phyloP scores from a whole-genome alignment of 2,797 vertebrate genomes.

The Paramormyrops hopkinsi region DNA sequence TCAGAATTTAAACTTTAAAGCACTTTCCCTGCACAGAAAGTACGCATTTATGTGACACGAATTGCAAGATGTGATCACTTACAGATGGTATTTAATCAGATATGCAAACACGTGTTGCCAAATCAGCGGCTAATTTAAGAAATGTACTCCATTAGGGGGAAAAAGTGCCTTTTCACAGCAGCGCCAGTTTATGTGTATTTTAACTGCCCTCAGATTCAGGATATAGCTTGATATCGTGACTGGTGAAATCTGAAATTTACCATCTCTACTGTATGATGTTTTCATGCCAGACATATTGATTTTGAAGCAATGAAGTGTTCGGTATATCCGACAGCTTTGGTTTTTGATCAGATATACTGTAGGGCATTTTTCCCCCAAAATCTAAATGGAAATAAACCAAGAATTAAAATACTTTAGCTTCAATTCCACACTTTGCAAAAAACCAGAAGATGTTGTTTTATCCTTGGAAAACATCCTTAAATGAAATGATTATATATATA shows the following conservation, averaged over 20 bases:
- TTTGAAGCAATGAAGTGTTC: not conserved
- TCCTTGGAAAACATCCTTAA: not conserved
- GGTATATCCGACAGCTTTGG: not conserved
- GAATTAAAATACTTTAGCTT: not conserved
- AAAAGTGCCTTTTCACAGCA: not conserved
- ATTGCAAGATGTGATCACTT: not conserved
- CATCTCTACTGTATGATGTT: not conserved
- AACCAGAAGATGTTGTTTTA: not conserved
- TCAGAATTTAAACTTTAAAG: not conserved
- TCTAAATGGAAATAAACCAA: not conserved
- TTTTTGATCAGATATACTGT: not conserved
- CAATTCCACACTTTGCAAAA: not conserved
- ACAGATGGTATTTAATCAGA: not conserved
- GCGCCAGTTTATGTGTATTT: not conserved
- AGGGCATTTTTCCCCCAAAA: not conserved
- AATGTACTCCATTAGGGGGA: not conserved
- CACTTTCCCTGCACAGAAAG: not conserved
- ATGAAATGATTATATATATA: not conserved
- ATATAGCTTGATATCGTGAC: not conserved
- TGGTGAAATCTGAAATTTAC: not conserved
- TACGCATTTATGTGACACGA: not conserved
- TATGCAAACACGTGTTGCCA: not conserved
- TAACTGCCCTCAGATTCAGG: not conserved
- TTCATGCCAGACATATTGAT: not conserved
- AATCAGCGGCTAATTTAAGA: not conserved